Conservation (phyloP, 2,888 invertebrate genomes). For the Heliconius hortense region DNA sequence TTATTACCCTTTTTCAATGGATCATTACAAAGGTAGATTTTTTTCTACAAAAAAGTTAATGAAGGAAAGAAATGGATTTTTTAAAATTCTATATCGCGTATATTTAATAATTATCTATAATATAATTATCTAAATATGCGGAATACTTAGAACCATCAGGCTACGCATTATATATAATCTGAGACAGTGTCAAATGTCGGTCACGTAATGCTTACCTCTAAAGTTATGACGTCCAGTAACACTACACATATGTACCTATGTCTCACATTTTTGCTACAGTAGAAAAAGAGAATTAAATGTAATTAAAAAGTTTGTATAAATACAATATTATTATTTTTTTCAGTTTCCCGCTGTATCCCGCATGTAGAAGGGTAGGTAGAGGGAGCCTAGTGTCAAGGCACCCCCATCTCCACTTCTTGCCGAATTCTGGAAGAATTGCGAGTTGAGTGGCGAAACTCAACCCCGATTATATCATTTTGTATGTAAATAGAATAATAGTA, state of each 20-base stretch:
- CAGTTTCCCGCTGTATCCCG: background rate
- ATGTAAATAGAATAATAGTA: background rate
- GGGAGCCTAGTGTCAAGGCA: no score
- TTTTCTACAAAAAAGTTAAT: no score
- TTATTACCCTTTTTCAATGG: no score
- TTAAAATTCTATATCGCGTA: background rate
- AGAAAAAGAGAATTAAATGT: background rate
- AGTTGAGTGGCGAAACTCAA: no score
- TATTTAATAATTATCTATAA: background rate
- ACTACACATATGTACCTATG: conserved; percentile 55
- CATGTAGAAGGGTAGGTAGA: no score
- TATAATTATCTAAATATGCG: conserved; percentile 38
- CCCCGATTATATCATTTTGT: background rate
- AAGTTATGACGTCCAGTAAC: conserved; percentile 69
- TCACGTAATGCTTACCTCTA: conserved; percentile 75
- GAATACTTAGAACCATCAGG: conserved; percentile 46
- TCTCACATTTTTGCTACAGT: conserved; percentile 47
- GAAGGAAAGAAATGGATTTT: background rate
- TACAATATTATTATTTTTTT: background rate
- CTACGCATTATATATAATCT: conserved; percentile 49
- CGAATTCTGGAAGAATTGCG: no score
- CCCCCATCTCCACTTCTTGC: no score
- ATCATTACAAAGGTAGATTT: no score
- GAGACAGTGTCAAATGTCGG: conserved; percentile 72
- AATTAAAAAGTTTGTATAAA: background rate